These are phyloP conservation scores for Lerista edwardsae DNA, from an alignment of 2,797 vertebrate species.

Conservation along the genomic window DNA sequence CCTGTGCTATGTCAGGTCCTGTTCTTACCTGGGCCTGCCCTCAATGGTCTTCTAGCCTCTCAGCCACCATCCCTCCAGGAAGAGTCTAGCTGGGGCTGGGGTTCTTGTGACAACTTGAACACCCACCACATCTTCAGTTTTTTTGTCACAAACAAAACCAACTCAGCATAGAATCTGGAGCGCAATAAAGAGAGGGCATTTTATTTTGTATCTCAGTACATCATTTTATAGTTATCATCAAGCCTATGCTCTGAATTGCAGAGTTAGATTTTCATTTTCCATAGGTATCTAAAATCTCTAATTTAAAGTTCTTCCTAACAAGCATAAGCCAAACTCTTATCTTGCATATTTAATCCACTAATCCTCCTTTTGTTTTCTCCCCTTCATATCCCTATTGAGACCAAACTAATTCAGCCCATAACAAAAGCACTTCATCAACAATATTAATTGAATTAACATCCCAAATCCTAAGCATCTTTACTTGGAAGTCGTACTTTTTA, in stretches of 20 bases:
- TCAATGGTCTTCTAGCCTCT: no score
- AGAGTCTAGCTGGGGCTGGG: no score
- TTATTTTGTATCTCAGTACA: background rate
- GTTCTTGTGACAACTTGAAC: no score
- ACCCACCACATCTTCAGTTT: no score
- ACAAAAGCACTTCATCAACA: conserved; percentile 5
- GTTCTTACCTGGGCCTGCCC: no score
- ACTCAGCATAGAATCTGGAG: background rate
- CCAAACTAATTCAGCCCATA: background rate
- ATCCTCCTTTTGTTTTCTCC: background rate
- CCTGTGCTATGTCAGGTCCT: no score
- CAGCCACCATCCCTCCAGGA: no score
- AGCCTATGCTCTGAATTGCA: background rate
- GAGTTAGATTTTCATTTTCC: conserved; percentile 19
- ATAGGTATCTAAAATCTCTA: conserved; percentile 15
- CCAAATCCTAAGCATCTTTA: background rate
- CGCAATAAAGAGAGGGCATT: background rate
- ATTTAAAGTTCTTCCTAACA: conserved; percentile 20
- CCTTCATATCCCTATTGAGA: conserved; percentile 3
- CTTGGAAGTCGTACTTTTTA: background rate
- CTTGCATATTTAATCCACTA: conserved; percentile 12
- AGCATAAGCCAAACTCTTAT: background rate
- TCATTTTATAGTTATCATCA: conserved; percentile 11
- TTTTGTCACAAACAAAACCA: background rate
- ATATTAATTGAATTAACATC: conserved; percentile 14